A percentile compares a stretch with the other conserved stretches of the same genome.
phyloP scores from a whole-genome alignment of 1,140 invertebrate genomes.

The Anastrepha obliqua region DNA sequence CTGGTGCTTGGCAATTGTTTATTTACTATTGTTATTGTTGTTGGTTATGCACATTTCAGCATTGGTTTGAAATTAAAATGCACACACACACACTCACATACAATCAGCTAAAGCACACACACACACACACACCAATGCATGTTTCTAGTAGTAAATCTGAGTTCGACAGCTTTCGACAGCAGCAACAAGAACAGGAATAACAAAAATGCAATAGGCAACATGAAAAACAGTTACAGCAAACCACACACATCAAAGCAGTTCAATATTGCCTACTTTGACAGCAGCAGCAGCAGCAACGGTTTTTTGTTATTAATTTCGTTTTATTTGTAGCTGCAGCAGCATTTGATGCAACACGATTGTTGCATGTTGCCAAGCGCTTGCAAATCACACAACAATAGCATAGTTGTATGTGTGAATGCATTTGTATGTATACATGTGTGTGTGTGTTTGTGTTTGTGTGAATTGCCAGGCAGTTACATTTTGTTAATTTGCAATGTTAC shows the following conservation, averaged over 20 bases:
- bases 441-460: constrained; percentile 1
- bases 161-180: constrained; percentile 33
- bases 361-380: neutral
- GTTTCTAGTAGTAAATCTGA: constrained; percentile 41
- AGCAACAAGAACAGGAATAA: neutral
- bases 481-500: constrained; percentile 49
- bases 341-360: constrained; percentile 16
- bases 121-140: neutral
- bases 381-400: neutral
- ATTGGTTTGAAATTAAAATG: constrained; percentile 42
- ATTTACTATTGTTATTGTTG: neutral
- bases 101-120: neutral
- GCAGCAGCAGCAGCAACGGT: neutral
- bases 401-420: neutral
- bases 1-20: constrained; percentile 21
- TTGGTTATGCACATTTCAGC: constrained; percentile 5
- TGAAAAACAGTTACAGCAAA: constrained; percentile 33
- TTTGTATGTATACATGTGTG: neutral
- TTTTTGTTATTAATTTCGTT: neutral
- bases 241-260: constrained; percentile 6
- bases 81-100: neutral
- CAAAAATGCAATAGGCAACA: neutral
- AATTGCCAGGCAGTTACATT: constrained; percentile 17
- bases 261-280: constrained; percentile 14
- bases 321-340: constrained; percentile 9